A percentile compares a stretch with the other conserved stretches of the same genome.
Evolutionary conservation across 2,888 invertebrate species (phyloP).

Genomic region (Pristionchus exspectatus): DNA sequence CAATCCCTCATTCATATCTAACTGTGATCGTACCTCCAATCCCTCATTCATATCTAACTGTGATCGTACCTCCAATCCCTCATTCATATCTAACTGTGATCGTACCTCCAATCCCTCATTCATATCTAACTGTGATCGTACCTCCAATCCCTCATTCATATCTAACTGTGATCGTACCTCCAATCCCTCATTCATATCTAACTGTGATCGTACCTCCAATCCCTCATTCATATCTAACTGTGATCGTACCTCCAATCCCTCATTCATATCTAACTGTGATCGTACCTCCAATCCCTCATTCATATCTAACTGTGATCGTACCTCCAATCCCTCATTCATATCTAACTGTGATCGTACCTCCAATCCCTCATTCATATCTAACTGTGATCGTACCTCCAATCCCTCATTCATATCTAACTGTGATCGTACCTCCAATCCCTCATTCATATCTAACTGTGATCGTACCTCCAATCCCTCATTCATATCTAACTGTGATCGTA

Average conservation of each 20-base stretch:
- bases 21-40: slow-evolving; percentile 59
- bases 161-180: slow-evolving; percentile 59
- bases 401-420: slow-evolving; percentile 63
- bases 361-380: slow-evolving; percentile 62
- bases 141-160: slow-evolving; percentile 63
- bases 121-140: slow-evolving; percentile 59
- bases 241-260: slow-evolving; percentile 60
- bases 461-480: slow-evolving; percentile 63
- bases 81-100: slow-evolving; percentile 59
- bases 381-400: slow-evolving; percentile 59
- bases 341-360: slow-evolving; percentile 59
- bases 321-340: slow-evolving; percentile 63
- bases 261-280: slow-evolving; percentile 59
- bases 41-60: slow-evolving; percentile 63
- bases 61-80: slow-evolving; percentile 60
- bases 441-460: slow-evolving; percentile 59
- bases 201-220: slow-evolving; percentile 59
- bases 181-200: slow-evolving; percentile 62
- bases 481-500: slow-evolving; percentile 59
- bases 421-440: slow-evolving; percentile 60
- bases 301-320: slow-evolving; percentile 59
- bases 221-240: slow-evolving; percentile 63
- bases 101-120: slow-evolving; percentile 63
- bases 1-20: slow-evolving; percentile 62
- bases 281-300: slow-evolving; percentile 63